These are phyloP conservation scores for Lasioglossum leucozonium DNA, from an alignment of 2,888 invertebrate genomes.

Conservation along the genomic window DNA sequence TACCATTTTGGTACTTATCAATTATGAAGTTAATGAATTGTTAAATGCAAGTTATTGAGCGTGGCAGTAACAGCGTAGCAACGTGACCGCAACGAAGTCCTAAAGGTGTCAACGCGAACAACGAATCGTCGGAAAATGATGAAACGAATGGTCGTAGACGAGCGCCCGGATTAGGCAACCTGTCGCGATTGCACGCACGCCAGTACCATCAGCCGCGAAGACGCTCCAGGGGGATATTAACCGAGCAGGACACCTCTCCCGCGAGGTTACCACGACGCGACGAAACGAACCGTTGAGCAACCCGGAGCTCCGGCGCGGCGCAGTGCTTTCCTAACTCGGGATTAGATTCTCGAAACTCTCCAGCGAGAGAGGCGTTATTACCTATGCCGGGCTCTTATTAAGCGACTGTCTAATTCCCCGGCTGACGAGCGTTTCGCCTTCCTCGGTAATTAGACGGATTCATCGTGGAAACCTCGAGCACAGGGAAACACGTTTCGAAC, in stretches of 20 bases:
- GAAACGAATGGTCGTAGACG: constrained; percentile 7
- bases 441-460: constrained; percentile 14
- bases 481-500: background rate
- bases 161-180: constrained; percentile 45
- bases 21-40: too few species aligned
- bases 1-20: too few species aligned
- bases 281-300: constrained; percentile 4
- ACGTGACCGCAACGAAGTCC: too few species aligned
- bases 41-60: too few species aligned
- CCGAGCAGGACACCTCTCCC: background rate
- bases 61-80: too few species aligned
- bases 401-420: constrained; percentile 34
- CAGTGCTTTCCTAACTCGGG: constrained; percentile 46
- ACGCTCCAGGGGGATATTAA: background rate
- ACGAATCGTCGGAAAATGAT: background rate
- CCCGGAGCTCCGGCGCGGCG: background rate
- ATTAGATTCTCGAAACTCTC: constrained; percentile 50
- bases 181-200: background rate
- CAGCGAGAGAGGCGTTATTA: constrained; percentile 36
- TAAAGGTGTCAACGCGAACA: background rate
- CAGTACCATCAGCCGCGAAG: background rate
- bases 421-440: background rate
- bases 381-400: constrained; percentile 43
- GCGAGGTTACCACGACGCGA: background rate
- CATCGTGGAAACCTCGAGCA: background rate